Evolutionary conservation across 2,888 invertebrate species (phyloP).

Genomic region (Drosophila atripex): DNA sequence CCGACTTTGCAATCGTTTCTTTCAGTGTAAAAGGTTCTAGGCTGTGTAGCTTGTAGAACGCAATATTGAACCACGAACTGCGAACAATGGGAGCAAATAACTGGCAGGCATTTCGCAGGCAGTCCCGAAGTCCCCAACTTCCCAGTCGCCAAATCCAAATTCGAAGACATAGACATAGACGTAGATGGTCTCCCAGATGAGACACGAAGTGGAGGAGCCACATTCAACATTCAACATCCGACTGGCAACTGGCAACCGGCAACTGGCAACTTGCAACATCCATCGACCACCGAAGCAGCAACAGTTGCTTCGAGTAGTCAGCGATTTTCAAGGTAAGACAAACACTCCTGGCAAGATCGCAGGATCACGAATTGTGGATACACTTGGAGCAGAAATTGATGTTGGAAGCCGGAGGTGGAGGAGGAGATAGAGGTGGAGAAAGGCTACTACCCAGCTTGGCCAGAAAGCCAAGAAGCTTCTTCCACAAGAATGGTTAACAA

Average conservation of each 20-base stretch:
- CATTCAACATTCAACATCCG: background rate
- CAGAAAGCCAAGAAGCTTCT: background rate
- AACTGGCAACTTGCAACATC: constrained; percentile 17
- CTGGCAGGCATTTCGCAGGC: constrained; percentile 72
- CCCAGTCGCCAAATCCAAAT: background rate
- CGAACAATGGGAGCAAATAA: constrained; percentile 79
- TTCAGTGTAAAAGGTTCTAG: constrained; percentile 35
- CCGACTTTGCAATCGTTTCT: background rate
- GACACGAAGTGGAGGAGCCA: constrained; percentile 31
- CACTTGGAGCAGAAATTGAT: constrained; percentile 19
- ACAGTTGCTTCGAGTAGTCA: constrained; percentile 49
- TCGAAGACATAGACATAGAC: constrained; percentile 37
- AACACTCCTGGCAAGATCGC: constrained; percentile 26
- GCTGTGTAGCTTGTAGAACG: constrained; percentile 44
- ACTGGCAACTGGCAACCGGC: background rate
- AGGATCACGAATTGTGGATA: constrained; percentile 27
- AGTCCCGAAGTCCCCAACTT: constrained; percentile 24
- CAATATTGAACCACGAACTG: constrained; percentile 74
- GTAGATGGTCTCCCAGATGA: constrained; percentile 46
- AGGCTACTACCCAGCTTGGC: background rate
- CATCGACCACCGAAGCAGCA: constrained; percentile 72
- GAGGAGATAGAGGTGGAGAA: background rate
- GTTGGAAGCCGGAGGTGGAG: background rate
- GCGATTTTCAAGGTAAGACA: constrained; percentile 80
- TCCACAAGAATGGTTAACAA: background rate